Base-by-base conservation (phyloP, 2,888 invertebrate genomes). In the Hypomecis punctinalis region DNA sequence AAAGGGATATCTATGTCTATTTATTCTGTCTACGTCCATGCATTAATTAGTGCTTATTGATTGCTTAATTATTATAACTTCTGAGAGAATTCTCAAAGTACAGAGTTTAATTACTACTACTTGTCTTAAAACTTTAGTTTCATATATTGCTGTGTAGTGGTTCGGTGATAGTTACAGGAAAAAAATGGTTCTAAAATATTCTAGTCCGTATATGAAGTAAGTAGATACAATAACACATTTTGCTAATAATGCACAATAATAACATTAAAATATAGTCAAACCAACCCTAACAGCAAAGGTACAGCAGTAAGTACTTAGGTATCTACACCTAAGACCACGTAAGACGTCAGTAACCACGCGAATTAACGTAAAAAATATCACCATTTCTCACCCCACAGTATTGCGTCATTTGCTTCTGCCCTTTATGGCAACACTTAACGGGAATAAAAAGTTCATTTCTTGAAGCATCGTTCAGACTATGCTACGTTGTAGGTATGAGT, bases 311-410 rank as follows among this genome's bases (percentile, higher is more conserved):
- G 70, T 76, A 83, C 87, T n/a, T n/a, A n/a, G n/a, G n/a, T n/a
- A n/a, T n/a, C n/a, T n/a, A n/a, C n/a, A n/a, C n/a, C n/a, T n/a
- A n/a, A n/a, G n/a, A n/a, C n/a, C n/a, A 90, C 90, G 90, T 90
- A 88, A 90, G 86, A 85, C 90, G 91, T 90, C 90, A 90, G 88
- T 90, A 88, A 88, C 82, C 85, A 83, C 83, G 84, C 75, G 83
- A 93, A 93, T 93, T 93, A 93, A 90, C 92, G 93, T 93, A 93
- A 93, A 93, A 93, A 93, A 93, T 91, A 89, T 89, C 91, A 89
- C 90, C 90, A 89, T 91, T 89, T 81, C 81, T 85, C 85, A 80
- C 77, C 66, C 74, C 72, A 76, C 76, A 81, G 82, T 85, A 86
- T 89, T 85, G 82, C 89, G 90, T 90, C 90, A 88, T 90, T 89